These are phyloP conservation scores for Calameuta filiformis DNA, from an alignment of 2,888 invertebrate species.

Conservation along the genomic window DNA sequence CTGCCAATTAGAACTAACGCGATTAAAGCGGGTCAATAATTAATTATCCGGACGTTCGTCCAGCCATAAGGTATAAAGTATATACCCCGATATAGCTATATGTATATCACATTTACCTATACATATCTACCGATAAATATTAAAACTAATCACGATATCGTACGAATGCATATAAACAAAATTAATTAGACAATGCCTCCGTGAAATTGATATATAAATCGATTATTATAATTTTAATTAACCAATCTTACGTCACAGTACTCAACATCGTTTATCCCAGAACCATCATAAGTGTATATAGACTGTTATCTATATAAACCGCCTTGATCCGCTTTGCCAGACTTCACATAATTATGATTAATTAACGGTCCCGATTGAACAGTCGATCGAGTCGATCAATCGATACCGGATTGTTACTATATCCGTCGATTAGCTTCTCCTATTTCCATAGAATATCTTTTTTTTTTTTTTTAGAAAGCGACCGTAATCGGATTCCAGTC, in stretches of 20 bases:
- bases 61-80: background rate
- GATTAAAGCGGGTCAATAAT: slow-evolving; percentile 56
- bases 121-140: background rate
- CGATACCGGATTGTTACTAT: background rate
- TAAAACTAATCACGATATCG: background rate
- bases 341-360: background rate
- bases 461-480: slow-evolving; percentile 47
- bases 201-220: background rate
- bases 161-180: background rate
- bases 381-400: background rate
- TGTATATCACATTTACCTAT: background rate
- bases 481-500: slow-evolving; percentile 8
- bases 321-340: background rate
- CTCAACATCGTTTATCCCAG: too few relatives aligned
- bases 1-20: slow-evolving; percentile 53
- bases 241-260: too few relatives aligned
- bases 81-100: background rate
- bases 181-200: background rate
- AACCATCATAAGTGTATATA: too few relatives aligned
- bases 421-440: background rate
- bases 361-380: background rate
- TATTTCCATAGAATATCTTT: slow-evolving; percentile 18
- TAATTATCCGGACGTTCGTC: slow-evolving; percentile 40
- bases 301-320: background rate
- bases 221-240: background rate